These are phyloP conservation scores for Corythaeola cristata DNA, from an alignment of 2,113 vertebrate genomes.

Conservation along the genomic window DNA sequence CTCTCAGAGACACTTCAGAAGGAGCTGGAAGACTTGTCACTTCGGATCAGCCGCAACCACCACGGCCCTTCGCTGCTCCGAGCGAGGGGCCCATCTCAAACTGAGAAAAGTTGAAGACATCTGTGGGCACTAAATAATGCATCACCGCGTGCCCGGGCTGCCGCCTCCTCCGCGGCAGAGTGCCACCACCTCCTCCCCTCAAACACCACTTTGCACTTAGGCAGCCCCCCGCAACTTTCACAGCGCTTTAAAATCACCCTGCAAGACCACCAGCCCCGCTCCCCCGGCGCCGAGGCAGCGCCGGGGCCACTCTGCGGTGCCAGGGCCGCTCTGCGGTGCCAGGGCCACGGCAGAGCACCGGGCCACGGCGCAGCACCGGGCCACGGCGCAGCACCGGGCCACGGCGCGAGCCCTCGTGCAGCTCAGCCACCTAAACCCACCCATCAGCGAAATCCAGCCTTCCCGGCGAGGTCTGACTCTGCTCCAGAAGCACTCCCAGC, in stretches of 20 bases:
- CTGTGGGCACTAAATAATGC: slow-evolving; percentile 50
- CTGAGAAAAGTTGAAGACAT: slow-evolving; percentile 32
- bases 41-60: background rate
- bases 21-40: slow-evolving; percentile 41
- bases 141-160: background rate
- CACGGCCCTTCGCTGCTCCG: background rate
- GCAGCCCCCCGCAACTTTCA: background rate
- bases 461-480: fast-evolving
- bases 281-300: background rate
- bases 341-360: background rate
- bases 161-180: background rate
- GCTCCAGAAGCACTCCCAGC: fast-evolving
- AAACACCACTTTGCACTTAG: slow-evolving; percentile 51
- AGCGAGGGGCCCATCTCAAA: background rate
- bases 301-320: background rate
- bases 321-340: fast-evolving
- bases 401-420: background rate
- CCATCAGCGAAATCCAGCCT: fast-evolving
- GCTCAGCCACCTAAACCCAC: background rate
- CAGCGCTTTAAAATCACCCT: slow-evolving; percentile 19
- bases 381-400: background rate
- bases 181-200: background rate
- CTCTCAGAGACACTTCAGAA: background rate
- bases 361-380: no score
- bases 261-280: fast-evolving